Percentiles rank a stretch among this genome's conserved stretches.
These are phyloP conservation scores for Tiliacea citrago DNA, from an alignment of 2,888 invertebrate species.

Conservation along the genomic window DNA sequence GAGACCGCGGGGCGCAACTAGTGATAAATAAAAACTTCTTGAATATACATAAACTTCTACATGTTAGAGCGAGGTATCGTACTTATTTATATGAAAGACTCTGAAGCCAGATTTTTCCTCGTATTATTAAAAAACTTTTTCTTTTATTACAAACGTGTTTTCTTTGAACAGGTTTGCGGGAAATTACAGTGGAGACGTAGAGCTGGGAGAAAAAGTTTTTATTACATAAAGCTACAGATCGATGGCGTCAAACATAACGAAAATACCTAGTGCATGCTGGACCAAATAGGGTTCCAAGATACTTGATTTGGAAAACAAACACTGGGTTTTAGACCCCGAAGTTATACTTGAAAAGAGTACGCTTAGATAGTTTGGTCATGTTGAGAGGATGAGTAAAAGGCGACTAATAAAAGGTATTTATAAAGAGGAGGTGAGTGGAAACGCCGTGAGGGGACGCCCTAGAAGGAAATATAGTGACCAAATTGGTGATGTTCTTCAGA, in stretches of 20 bases:
- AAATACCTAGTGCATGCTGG: neutral
- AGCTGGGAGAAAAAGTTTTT: slow-evolving; percentile 53
- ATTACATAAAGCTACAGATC: slow-evolving; percentile 40
- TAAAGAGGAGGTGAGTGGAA: too few species aligned
- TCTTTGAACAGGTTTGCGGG: slow-evolving; percentile 58
- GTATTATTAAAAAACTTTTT: slow-evolving; percentile 72
- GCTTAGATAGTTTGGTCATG: too few species aligned
- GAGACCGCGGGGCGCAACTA: too few species aligned
- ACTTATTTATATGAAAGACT: slow-evolving; percentile 37
- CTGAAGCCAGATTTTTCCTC: slow-evolving; percentile 40
- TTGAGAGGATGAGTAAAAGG: too few species aligned
- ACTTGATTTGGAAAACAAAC: neutral
- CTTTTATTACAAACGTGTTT: slow-evolving; percentile 63
- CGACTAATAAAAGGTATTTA: too few species aligned
- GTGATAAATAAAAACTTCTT: slow-evolving; percentile 15
- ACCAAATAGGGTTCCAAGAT: neutral
- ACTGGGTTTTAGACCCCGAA: neutral
- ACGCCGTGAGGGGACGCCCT: too few species aligned
- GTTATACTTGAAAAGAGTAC: too few species aligned
- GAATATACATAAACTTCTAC: slow-evolving; percentile 17
- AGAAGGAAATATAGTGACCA: too few species aligned
- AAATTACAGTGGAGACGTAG: slow-evolving; percentile 53
- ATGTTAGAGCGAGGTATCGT: slow-evolving; percentile 16
- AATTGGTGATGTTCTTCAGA: too few species aligned
- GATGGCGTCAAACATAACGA: slow-evolving; percentile 32